Evolutionary conservation across 2,113 vertebrate species (phyloP).

Genomic region (Pandion haliaetus): DNA sequence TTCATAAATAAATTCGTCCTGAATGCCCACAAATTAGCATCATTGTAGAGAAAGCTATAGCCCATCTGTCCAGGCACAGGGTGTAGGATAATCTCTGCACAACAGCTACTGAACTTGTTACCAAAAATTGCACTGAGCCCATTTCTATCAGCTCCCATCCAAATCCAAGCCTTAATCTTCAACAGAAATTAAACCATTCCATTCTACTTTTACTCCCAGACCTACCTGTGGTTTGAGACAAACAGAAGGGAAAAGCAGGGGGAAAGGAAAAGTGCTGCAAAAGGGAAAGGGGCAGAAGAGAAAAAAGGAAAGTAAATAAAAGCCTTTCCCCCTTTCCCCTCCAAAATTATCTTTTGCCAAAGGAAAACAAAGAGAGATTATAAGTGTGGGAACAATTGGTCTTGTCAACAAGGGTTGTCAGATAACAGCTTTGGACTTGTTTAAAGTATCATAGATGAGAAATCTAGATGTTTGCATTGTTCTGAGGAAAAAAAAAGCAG

Average conservation of each 20-base stretch:
- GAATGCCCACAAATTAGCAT: not conserved
- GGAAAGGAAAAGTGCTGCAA: not conserved
- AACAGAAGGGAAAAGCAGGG: not conserved
- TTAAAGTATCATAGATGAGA: slow-evolving; percentile 10
- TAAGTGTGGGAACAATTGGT: not conserved
- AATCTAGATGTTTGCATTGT: slow-evolving; percentile 13
- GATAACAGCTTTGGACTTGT: slow-evolving; percentile 29
- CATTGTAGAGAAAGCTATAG: not conserved
- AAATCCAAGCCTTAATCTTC: not conserved
- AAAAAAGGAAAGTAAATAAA: not conserved
- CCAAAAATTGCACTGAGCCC: not conserved
- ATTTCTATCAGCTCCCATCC: not conserved
- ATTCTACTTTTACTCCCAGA: not conserved
- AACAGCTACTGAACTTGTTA: not conserved
- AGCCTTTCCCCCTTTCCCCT: not conserved
- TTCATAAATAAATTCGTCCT: not conserved
- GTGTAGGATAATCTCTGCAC: not conserved
- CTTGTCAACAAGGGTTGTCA: not conserved
- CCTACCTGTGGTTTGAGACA: not conserved
- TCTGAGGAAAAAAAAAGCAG: not conserved
- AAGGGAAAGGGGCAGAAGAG: not conserved
- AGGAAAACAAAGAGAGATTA: not conserved
- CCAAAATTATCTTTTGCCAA: not conserved
- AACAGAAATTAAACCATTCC: not conserved
- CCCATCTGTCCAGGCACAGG: not conserved